phyloP scores from a whole-genome alignment of 1,140 invertebrate species.

The Zelostemma sp. region DNA sequence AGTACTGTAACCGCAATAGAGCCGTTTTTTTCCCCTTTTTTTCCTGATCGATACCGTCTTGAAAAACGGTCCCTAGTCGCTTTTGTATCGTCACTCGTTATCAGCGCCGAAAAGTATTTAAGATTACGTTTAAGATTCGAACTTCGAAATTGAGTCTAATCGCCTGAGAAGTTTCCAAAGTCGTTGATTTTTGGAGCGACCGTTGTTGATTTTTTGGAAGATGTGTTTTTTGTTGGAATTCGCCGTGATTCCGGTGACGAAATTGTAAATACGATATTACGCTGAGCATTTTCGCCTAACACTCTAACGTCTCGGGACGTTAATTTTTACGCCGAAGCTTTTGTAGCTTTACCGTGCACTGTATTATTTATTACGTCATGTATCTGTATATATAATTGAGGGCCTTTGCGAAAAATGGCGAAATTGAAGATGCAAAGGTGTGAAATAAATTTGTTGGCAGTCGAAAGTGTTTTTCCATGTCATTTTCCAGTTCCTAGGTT shows the following conservation, averaged over 20 bases:
- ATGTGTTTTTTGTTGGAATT: background rate
- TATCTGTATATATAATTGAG: slow-evolving; percentile 39
- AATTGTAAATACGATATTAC: slow-evolving; percentile 8
- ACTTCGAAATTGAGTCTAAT: background rate
- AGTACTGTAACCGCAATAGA: slow-evolving; percentile 23
- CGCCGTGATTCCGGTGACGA: background rate
- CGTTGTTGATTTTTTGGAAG: background rate
- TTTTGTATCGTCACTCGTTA: slow-evolving; percentile 13
- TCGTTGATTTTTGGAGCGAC: too few relatives aligned
- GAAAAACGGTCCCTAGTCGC: slow-evolving; percentile 23
- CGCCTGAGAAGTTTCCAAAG: too few relatives aligned
- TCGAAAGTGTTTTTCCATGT: background rate
- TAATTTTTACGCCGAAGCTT: slow-evolving; percentile 36
- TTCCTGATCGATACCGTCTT: background rate
- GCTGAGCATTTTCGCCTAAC: slow-evolving; percentile 14
- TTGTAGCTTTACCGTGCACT: slow-evolving; percentile 39
- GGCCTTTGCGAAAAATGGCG: slow-evolving; percentile 28
- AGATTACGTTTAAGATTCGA: background rate
- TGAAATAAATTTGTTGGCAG: slow-evolving; percentile 46
- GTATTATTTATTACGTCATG: slow-evolving; percentile 42
- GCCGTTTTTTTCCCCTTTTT: slow-evolving; percentile 17
- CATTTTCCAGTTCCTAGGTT: too few relatives aligned
- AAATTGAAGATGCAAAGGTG: slow-evolving; percentile 28
- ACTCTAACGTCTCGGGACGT: slow-evolving; percentile 18
- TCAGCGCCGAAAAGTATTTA: slow-evolving; percentile 1